These are phyloP conservation scores for Ophioninae sp. DNA, from an alignment of 2,888 invertebrate species.

Conservation along the genomic window DNA sequence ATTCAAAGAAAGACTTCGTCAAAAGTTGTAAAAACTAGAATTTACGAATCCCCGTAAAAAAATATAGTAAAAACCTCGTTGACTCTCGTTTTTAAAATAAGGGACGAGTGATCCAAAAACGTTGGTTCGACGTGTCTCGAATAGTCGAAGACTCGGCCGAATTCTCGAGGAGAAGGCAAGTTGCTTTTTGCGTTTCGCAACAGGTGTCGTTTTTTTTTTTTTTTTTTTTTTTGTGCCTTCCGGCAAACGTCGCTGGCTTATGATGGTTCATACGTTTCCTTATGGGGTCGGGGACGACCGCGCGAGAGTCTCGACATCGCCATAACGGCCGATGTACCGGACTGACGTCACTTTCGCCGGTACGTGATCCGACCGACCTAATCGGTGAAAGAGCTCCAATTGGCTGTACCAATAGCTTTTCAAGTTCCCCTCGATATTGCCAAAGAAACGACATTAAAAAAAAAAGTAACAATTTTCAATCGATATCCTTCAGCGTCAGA, in stretches of 20 bases:
- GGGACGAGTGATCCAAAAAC: background rate
- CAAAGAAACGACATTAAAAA: background rate
- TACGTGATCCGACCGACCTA: constrained; percentile 65
- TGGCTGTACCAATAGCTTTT: background rate
- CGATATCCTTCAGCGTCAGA: background rate
- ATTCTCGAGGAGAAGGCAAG: constrained; percentile 5
- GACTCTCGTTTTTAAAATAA: background rate
- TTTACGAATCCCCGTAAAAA: too few relatives aligned
- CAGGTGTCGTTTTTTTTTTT: constrained; percentile 23
- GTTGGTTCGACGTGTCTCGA: background rate
- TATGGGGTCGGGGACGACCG: constrained; percentile 71
- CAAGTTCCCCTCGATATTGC: constrained; percentile 21
- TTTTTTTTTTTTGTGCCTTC: constrained; percentile 31
- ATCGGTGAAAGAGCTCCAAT: constrained; percentile 39
- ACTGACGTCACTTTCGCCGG: constrained; percentile 71
- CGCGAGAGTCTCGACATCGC: constrained; percentile 69
- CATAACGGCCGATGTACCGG: constrained; percentile 64
- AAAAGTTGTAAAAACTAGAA: too few relatives aligned
- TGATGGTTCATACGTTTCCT: constrained; percentile 69
- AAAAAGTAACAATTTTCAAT: too few relatives aligned
- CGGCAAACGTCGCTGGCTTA: constrained; percentile 44
- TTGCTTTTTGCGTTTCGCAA: constrained; percentile 28
- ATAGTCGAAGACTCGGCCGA: background rate
- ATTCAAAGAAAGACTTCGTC: too few relatives aligned
- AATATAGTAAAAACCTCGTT: too few relatives aligned